A percentile compares a stretch with the other conserved stretches of the same genome.
phyloP scores from a whole-genome alignment of 2,797 vertebrate species.

The Mormyrops attenuatus region DNA sequence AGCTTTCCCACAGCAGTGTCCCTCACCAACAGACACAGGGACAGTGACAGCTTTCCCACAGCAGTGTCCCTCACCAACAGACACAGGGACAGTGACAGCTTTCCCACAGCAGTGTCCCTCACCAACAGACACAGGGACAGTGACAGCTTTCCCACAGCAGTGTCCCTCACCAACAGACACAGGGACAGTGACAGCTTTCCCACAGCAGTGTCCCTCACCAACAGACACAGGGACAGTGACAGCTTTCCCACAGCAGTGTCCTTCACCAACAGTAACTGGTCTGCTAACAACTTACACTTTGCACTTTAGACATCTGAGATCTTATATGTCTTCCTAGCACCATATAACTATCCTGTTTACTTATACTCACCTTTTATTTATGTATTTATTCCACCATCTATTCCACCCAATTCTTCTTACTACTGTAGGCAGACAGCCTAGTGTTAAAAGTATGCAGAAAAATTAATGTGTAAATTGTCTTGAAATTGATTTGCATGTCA shows the following conservation, averaged over 20 bases:
- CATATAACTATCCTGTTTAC: background rate
- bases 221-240: no score
- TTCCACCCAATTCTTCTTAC: background rate
- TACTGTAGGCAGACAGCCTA: background rate
- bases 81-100: background rate
- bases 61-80: background rate
- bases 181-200: no score
- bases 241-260: no score
- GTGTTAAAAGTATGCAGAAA: background rate
- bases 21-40: background rate
- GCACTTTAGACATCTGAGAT: background rate
- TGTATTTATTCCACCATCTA: background rate
- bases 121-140: background rate
- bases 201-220: background rate
- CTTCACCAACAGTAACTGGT: background rate
- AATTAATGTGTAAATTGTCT: background rate
- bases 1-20: background rate
- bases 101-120: background rate
- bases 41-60: background rate
- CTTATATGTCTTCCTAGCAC: background rate
- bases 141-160: no score
- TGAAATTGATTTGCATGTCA: background rate
- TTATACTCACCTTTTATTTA: background rate
- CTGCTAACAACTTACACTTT: background rate
- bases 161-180: no score